Conservation (phyloP, 1,140 invertebrate genomes). For the Cephus cinctus region DNA sequence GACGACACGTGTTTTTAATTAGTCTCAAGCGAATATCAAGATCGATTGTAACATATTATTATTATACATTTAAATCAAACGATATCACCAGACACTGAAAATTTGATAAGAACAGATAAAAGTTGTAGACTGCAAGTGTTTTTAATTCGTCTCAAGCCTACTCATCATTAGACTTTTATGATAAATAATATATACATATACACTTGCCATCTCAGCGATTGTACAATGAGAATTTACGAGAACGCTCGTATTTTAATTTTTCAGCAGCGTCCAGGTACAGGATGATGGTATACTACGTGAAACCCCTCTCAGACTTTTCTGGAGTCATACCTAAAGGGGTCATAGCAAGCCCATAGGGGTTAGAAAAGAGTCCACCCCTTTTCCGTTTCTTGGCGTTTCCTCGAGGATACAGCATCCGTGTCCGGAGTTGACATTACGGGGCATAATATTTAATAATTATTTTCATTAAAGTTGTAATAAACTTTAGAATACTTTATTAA, state of each 20-base stretch:
- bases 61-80: neutral
- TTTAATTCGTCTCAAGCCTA: too few species aligned
- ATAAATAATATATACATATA: too few species aligned
- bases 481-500: slow-evolving; percentile 58
- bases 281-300: too few species aligned
- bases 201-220: too few species aligned
- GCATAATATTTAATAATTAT: slow-evolving; percentile 60
- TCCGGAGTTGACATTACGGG: slow-evolving; percentile 47
- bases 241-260: slow-evolving; percentile 57
- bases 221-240: slow-evolving; percentile 53
- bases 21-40: neutral
- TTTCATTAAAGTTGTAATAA: slow-evolving; percentile 58
- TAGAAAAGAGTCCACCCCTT: slow-evolving; percentile 19
- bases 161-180: too few species aligned
- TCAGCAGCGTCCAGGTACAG: too few species aligned
- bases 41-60: neutral
- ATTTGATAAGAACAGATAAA: too few species aligned
- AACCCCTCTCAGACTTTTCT: slow-evolving; percentile 14
- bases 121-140: too few species aligned
- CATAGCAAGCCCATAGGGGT: neutral
- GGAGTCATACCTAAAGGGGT: slow-evolving; percentile 10
- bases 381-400: slow-evolving; percentile 46
- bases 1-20: too few species aligned
- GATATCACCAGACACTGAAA: too few species aligned
- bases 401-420: slow-evolving; percentile 27